These are phyloP conservation scores for Psittacula cyanocephala DNA, from an alignment of 2,113 vertebrate genomes.

Conservation along the genomic window DNA sequence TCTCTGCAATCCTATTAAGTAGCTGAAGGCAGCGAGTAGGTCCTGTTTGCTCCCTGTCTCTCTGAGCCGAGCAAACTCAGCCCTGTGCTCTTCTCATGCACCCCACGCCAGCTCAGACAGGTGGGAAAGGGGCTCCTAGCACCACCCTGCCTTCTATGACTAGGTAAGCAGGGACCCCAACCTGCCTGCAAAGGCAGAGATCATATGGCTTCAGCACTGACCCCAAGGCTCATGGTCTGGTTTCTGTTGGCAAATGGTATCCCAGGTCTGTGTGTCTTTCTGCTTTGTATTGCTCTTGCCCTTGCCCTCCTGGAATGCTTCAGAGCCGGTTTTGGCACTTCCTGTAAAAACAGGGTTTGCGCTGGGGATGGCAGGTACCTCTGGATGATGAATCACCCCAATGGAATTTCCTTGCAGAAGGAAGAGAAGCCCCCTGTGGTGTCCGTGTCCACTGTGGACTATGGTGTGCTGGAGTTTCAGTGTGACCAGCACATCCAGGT, in stretches of 20 bases:
- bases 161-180: fast-evolving
- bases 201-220: background rate
- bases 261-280: background rate
- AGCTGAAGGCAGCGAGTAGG: background rate
- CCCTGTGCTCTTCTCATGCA: background rate
- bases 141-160: background rate
- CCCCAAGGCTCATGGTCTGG: background rate
- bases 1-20: background rate
- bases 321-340: background rate
- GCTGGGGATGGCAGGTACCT: background rate
- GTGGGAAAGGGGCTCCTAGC: background rate
- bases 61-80: background rate
- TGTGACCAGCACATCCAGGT: background rate
- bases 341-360: background rate
- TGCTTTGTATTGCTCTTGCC: background rate
- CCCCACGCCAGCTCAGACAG: background rate
- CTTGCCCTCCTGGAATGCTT: background rate
- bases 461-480: conserved; percentile 75
- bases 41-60: background rate
- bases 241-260: background rate
- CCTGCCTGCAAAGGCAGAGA: background rate
- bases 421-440: background rate
- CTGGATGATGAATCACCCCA: fast-evolving
- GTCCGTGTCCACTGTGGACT: conserved; percentile 64
- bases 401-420: background rate